These are phyloP conservation scores for Leptinotarsa haldemani DNA, from an alignment of 2,888 invertebrate genomes.

Conservation along the genomic window DNA sequence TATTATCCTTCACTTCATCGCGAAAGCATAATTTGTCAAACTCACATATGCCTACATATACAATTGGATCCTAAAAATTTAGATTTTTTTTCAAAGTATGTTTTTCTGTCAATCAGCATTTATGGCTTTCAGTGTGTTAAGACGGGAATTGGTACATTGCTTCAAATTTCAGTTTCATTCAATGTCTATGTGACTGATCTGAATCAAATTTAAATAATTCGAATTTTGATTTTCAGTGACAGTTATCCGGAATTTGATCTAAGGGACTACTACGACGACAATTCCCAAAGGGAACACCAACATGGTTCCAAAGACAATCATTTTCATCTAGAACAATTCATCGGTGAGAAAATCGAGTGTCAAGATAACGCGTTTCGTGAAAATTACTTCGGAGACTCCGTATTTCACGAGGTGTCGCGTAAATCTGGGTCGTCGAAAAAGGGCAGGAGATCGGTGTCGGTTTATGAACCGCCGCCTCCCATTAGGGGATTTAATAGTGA, in stretches of 20 bases:
- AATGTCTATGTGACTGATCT: too few relatives aligned
- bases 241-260: slow-evolving; percentile 25
- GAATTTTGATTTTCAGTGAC: slow-evolving; percentile 20
- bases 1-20: too few relatives aligned
- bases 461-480: slow-evolving; percentile 34
- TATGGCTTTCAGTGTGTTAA: too few relatives aligned
- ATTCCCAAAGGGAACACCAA: neutral
- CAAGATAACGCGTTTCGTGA: slow-evolving; percentile 26
- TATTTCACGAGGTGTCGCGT: slow-evolving; percentile 23
- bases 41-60: too few relatives aligned
- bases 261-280: slow-evolving; percentile 19
- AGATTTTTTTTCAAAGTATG: too few relatives aligned
- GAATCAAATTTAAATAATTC: too few relatives aligned
- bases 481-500: slow-evolving; percentile 29
- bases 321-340: slow-evolving; percentile 14
- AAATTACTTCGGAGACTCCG: slow-evolving; percentile 34
- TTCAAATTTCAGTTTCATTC: too few relatives aligned
- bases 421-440: slow-evolving; percentile 29
- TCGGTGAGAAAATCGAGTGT: slow-evolving; percentile 30
- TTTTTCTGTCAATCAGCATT: too few relatives aligned
- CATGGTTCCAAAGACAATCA: neutral
- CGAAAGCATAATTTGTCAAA: too few relatives aligned
- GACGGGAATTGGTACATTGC: too few relatives aligned
- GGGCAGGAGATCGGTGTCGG: slow-evolving; percentile 31
- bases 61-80: too few relatives aligned